Percentiles rank a stretch among this genome's conserved stretches.
These are phyloP conservation scores for Lycia hirtaria DNA, from an alignment of 2,888 invertebrate species.

Conservation along the genomic window DNA sequence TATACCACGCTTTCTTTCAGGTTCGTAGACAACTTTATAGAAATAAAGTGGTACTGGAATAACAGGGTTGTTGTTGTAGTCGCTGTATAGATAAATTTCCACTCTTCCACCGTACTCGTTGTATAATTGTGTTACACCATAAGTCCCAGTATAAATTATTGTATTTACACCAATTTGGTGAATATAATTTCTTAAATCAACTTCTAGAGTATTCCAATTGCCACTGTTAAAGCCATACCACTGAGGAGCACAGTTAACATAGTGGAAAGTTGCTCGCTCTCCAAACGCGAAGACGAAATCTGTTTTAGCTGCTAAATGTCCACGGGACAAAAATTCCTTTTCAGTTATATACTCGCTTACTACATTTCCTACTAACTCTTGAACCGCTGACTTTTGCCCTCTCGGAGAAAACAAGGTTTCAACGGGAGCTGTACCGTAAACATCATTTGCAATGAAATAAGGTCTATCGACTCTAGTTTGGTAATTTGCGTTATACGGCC, in stretches of 20 bases:
- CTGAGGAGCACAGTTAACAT: constrained; percentile 88
- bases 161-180: constrained; percentile 62
- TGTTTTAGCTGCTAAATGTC: constrained; percentile 87
- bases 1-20: constrained; percentile 72
- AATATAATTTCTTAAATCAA: constrained; percentile 70
- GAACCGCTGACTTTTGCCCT: constrained; percentile 62
- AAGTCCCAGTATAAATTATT: constrained; percentile 86
- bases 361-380: constrained; percentile 56
- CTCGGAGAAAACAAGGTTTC: constrained; percentile 64
- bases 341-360: constrained; percentile 71
- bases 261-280: constrained; percentile 87
- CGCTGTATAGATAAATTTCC: constrained; percentile 69
- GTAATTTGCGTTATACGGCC: constrained; percentile 70
- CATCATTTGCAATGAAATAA: constrained; percentile 63
- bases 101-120: constrained; percentile 66
- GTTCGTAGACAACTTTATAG: constrained; percentile 85
- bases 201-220: constrained; percentile 85
- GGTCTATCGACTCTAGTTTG: constrained; percentile 71
- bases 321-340: constrained; percentile 80
- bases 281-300: constrained; percentile 87
- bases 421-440: constrained; percentile 60
- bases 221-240: constrained; percentile 88
- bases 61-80: constrained; percentile 69
- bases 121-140: constrained; percentile 82
- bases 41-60: constrained; percentile 78